Conservation (phyloP, 2,797 vertebrate genomes). For the Helostoma temminkii region DNA sequence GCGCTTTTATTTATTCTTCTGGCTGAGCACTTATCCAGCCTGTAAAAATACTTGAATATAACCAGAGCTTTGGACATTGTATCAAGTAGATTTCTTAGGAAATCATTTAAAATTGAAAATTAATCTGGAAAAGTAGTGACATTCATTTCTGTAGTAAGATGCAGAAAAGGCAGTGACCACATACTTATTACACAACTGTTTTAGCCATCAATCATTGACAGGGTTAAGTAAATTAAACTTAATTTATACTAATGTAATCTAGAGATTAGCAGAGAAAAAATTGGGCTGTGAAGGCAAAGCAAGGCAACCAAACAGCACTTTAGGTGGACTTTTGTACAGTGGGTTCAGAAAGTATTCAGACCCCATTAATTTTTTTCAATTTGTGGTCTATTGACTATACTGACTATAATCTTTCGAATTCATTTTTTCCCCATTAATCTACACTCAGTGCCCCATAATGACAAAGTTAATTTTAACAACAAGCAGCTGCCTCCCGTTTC, state of each 20-base stretch:
- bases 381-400: too few relatives aligned
- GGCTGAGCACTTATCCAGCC: constrained; percentile 1
- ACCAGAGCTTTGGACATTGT: constrained; percentile 14
- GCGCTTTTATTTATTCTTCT: constrained; percentile 47
- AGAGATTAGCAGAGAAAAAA: constrained; percentile 23
- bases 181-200: constrained; percentile 19
- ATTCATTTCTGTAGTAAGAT: constrained; percentile 17
- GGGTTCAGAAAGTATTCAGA: too few relatives aligned
- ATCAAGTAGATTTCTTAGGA: neutral
- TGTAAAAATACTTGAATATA: constrained; percentile 51
- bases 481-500: too few relatives aligned
- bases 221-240: constrained; percentile 5
- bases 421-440: too few relatives aligned
- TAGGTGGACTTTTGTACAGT: neutral
- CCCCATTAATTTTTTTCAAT: too few relatives aligned
- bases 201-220: constrained; percentile 5
- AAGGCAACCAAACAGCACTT: constrained; percentile 5
- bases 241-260: constrained; percentile 8
- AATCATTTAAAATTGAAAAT: constrained; percentile 8
- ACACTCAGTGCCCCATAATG: too few relatives aligned
- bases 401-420: too few relatives aligned
- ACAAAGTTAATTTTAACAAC: too few relatives aligned
- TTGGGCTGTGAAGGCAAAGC: constrained; percentile 18
- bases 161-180: neutral
- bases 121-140: neutral